A percentile compares a stretch with the other conserved stretches of the same genome.
These are phyloP conservation scores for Nerophis lumbriciformis DNA, from an alignment of 2,113 vertebrate species.

Conservation along the genomic window DNA sequence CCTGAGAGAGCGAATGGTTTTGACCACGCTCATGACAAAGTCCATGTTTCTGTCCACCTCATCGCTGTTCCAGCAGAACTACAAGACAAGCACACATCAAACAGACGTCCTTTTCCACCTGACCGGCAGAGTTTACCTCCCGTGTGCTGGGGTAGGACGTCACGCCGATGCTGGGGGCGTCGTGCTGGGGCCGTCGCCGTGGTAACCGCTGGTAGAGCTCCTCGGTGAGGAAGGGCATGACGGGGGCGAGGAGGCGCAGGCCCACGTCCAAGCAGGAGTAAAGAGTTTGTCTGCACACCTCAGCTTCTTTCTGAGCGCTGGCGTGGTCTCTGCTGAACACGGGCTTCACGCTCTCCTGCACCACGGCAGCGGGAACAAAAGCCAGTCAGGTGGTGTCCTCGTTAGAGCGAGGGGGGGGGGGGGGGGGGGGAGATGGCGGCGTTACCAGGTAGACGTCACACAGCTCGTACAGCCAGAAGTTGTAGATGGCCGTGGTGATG, in stretches of 20 bases:
- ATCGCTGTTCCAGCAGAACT: conserved; percentile 82
- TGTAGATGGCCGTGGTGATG: conserved; percentile 83
- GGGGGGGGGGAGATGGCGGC: too few species aligned
- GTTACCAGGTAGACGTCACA: conserved; percentile 86
- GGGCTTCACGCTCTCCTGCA: conserved; percentile 84
- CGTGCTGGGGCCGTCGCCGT: conserved; percentile 58
- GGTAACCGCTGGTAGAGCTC: conserved; percentile 87
- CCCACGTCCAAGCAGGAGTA: conserved; percentile 84
- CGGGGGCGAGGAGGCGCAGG: conserved; percentile 79
- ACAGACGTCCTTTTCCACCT: not conserved
- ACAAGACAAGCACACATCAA: conserved; percentile 14
- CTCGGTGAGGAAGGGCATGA: conserved; percentile 88
- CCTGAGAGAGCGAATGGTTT: conserved; percentile 80
- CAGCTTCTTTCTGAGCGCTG: conserved; percentile 44
- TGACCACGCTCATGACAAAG: conserved; percentile 77
- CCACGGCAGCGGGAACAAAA: not conserved
- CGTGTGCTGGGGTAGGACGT: conserved; percentile 75
- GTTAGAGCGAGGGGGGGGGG: not conserved
- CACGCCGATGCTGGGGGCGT: conserved; percentile 75
- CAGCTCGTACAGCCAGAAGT: conserved; percentile 92
- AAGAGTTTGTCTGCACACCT: conserved; percentile 77
- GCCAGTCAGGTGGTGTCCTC: not conserved
- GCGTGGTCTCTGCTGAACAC: conserved; percentile 68
- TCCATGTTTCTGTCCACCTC: conserved; percentile 77
- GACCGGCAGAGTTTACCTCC: conserved; percentile 63